Conservation (phyloP, 2,888 invertebrate genomes). For the Synanthedon formicaeformis region DNA sequence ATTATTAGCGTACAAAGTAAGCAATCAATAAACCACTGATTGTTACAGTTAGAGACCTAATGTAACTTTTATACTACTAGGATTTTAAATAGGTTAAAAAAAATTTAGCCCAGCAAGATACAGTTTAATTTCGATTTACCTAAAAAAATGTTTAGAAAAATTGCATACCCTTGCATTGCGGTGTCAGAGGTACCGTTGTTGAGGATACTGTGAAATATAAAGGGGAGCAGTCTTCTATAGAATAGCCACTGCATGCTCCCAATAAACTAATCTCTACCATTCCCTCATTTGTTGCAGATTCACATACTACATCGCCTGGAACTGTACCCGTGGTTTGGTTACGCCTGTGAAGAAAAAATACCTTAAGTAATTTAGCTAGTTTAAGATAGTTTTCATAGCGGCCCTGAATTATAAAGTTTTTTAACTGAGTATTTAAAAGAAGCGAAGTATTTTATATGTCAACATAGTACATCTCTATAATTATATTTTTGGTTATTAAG, state of each 20-base stretch:
- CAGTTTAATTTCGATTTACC: neutral
- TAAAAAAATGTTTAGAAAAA: neutral
- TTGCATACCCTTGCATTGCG: slow-evolving; percentile 10
- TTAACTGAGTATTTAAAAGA: too few species aligned
- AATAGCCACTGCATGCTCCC: slow-evolving; percentile 58
- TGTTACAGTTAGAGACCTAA: neutral
- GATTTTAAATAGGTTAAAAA: neutral
- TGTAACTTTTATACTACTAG: neutral
- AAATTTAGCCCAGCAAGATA: too few species aligned
- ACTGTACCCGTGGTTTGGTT: slow-evolving; percentile 8
- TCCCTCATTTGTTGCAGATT: slow-evolving; percentile 36
- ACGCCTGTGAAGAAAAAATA: slow-evolving; percentile 6
- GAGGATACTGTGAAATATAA: slow-evolving; percentile 69
- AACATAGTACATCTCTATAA: too few species aligned
- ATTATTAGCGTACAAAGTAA: too few species aligned
- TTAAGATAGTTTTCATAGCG: too few species aligned
- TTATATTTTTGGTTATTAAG: too few species aligned
- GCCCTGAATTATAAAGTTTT: too few species aligned
- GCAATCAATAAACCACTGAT: too few species aligned
- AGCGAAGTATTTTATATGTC: too few species aligned
- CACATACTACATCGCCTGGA: slow-evolving; percentile 41
- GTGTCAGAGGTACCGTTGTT: slow-evolving; percentile 3
- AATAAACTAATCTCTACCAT: slow-evolving; percentile 48
- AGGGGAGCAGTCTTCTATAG: slow-evolving; percentile 67
- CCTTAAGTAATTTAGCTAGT: neutral